Conservation (phyloP, 2,113 vertebrate genomes). For the Epinephelus moara region DNA sequence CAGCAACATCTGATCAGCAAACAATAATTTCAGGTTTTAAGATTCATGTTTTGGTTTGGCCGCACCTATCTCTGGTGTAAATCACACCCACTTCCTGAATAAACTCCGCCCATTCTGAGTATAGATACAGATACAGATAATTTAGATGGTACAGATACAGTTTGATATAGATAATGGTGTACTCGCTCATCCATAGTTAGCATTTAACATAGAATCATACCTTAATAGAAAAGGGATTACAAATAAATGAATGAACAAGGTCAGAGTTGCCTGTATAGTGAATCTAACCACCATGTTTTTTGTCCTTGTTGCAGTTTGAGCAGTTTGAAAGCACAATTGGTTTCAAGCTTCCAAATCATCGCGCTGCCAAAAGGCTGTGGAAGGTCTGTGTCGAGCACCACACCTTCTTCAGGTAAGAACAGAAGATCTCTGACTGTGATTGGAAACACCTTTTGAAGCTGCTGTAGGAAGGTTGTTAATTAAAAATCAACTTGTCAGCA, state of each 20-base stretch:
- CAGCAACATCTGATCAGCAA: too few relatives aligned
- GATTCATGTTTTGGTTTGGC: too few relatives aligned
- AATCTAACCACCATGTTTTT: background rate
- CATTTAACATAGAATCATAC: background rate
- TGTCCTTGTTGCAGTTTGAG: slow-evolving; percentile 88
- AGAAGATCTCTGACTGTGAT: background rate
- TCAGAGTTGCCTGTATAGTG: background rate
- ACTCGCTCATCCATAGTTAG: background rate
- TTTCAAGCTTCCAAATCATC: slow-evolving; percentile 97
- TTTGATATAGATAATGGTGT: too few relatives aligned
- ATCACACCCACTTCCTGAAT: too few relatives aligned
- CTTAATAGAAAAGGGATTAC: too few relatives aligned
- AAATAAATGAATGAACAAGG: background rate
- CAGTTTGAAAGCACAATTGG: slow-evolving; percentile 99
- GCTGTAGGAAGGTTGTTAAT: background rate
- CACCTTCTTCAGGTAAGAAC: slow-evolving; percentile 95
- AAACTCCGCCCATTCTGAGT: too few relatives aligned
- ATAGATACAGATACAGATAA: too few relatives aligned
- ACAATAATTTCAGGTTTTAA: too few relatives aligned
- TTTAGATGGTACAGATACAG: too few relatives aligned
- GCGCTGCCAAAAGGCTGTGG: slow-evolving; percentile 97
- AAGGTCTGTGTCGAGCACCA: slow-evolving; percentile 99
- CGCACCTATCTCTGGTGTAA: too few relatives aligned
- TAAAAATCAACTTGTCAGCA: background rate
- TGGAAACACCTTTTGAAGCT: background rate